Evolutionary conservation across 2,888 invertebrate species (phyloP).

Genomic region (Leucophenga maculata): DNA sequence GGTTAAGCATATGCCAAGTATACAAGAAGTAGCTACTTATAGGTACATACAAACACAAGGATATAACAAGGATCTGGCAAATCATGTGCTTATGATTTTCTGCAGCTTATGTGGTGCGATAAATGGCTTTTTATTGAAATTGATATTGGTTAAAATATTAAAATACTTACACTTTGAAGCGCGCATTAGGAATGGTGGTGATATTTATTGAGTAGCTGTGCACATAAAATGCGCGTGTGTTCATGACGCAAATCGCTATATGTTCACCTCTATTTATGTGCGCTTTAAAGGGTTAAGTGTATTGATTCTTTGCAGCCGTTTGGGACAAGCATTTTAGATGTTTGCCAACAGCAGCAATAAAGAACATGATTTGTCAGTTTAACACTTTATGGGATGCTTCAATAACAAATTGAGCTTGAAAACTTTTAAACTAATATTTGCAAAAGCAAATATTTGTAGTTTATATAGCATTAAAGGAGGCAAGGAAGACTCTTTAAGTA

Average conservation of each 20-base stretch:
- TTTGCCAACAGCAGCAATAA: conserved; percentile 58
- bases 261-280: conserved; percentile 10
- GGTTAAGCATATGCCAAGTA: conserved; percentile 26
- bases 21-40: background rate
- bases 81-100: conserved; percentile 47
- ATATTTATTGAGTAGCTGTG: conserved; percentile 26
- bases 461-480: too few relatives aligned
- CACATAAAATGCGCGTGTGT: conserved; percentile 27
- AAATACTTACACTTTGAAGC: conserved; percentile 42
- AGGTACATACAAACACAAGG: conserved; percentile 48
- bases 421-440: too few relatives aligned
- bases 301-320: background rate
- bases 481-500: too few relatives aligned
- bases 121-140: conserved; percentile 71
- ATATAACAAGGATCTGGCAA: conserved; percentile 38
- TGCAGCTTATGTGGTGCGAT: conserved; percentile 65
- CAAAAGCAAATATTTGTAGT: too few relatives aligned
- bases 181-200: conserved; percentile 35
- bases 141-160: conserved; percentile 67
- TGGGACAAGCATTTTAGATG: conserved; percentile 10
- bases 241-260: background rate
- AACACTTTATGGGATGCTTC: conserved; percentile 52
- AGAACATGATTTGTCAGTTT: conserved; percentile 70
- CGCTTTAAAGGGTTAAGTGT: conserved; percentile 22
- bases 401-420: too few relatives aligned